Conservation (phyloP, 2,888 invertebrate genomes). For the Brachypterus glaber region DNA sequence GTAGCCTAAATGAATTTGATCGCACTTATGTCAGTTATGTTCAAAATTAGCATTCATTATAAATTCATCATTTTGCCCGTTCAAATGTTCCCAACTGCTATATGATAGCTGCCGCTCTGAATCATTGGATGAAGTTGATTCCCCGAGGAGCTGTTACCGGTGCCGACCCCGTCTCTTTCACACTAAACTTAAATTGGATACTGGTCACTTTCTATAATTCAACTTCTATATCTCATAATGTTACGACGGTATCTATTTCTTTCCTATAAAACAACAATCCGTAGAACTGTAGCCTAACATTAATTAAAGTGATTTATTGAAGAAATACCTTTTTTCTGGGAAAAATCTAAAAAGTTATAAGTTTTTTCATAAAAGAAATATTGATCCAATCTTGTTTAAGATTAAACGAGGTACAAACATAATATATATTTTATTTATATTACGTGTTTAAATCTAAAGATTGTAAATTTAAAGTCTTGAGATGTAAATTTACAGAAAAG, state of each 20-base stretch:
- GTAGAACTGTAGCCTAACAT: too few relatives aligned
- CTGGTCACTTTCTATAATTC: constrained; percentile 44
- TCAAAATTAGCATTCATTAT: constrained; percentile 37
- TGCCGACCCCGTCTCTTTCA: constrained; percentile 39
- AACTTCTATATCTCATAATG: constrained; percentile 41
- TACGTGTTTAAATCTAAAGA: too few relatives aligned
- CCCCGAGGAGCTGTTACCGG: constrained; percentile 39
- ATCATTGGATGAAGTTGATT: constrained; percentile 40
- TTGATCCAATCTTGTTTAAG: too few relatives aligned
- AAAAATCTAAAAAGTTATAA: too few relatives aligned
- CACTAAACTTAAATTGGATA: constrained; percentile 43
- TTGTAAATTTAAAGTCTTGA: too few relatives aligned
- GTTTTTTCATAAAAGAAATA: too few relatives aligned
- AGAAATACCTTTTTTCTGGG: too few relatives aligned
- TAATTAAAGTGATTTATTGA: too few relatives aligned
- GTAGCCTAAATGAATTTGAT: constrained; percentile 30
- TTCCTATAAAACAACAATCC: too few relatives aligned
- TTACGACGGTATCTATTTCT: constrained; percentile 18
- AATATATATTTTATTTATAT: too few relatives aligned
- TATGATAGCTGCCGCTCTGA: constrained; percentile 39
- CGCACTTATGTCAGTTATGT: constrained; percentile 33
- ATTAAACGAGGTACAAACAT: too few relatives aligned
- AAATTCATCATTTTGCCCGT: constrained; percentile 27
- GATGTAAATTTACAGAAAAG: too few relatives aligned
- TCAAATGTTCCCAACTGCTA: constrained; percentile 22